Percentiles rank a stretch among this genome's conserved stretches.
Conservation (phyloP, 2,113 vertebrate genomes). For the Vicugna pacos region DNA sequence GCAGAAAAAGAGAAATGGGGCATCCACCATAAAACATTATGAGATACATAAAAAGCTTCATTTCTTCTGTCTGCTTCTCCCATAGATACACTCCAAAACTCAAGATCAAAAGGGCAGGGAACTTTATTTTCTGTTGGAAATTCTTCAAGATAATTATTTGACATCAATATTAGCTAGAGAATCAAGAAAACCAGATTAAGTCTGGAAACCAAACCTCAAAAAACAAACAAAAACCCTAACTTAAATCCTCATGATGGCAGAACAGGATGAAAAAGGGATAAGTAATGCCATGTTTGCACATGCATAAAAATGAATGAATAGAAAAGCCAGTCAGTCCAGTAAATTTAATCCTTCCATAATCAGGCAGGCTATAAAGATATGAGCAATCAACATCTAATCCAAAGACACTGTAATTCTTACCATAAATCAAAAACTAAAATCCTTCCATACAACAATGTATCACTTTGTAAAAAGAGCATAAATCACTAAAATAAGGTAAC, state of each 20-base stretch:
- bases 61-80: neutral
- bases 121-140: slow-evolving; percentile 37
- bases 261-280: slow-evolving; percentile 1
- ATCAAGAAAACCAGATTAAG: neutral
- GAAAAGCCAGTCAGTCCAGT: neutral
- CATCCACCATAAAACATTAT: neutral
- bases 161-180: neutral
- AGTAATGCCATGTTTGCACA: neutral
- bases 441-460: neutral
- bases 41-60: neutral
- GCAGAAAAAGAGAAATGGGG: neutral
- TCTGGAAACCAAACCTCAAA: neutral
- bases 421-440: slow-evolving; percentile 38
- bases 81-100: neutral
- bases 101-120: neutral
- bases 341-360: slow-evolving; percentile 15
- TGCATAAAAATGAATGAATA: neutral
- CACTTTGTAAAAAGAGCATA: neutral
- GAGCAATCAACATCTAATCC: neutral
- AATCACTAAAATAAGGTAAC: neutral
- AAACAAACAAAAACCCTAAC: neutral
- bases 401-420: slow-evolving; percentile 19
- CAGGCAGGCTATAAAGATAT: neutral
- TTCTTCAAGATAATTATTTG: neutral
- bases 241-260: neutral